Percentiles rank a stretch among this genome's conserved stretches.
phyloP scores from a whole-genome alignment of 2,797 vertebrate genomes.

The Lerista edwardsae region DNA sequence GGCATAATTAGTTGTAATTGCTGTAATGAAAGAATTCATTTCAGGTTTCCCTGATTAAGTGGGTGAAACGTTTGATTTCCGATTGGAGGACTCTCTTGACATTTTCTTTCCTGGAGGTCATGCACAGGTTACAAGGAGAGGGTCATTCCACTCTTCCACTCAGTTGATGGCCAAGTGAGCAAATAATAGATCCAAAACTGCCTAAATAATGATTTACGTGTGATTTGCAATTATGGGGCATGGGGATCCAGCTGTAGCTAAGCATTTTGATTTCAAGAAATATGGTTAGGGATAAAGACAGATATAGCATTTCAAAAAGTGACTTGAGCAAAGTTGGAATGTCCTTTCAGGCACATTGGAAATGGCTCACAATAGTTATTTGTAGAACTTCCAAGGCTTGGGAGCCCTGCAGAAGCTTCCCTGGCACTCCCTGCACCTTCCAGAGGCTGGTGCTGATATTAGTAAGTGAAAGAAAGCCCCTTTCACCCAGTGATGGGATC shows the following conservation, averaged over 20 bases:
- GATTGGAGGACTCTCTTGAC: neutral
- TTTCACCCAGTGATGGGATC: too few relatives aligned
- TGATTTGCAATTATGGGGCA: rapidly evolving
- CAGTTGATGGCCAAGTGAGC: neutral
- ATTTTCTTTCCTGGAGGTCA: neutral
- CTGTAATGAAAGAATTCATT: neutral
- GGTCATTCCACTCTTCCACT: neutral
- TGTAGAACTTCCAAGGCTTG: too few relatives aligned
- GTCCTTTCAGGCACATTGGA: neutral
- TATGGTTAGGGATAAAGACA: neutral
- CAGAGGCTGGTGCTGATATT: too few relatives aligned
- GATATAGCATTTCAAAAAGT: neutral
- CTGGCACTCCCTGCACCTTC: too few relatives aligned
- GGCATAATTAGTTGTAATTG: conserved; percentile 1
- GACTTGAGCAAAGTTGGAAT: neutral
- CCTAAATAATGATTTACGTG: neutral
- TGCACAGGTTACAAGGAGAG: neutral
- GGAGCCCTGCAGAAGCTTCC: too few relatives aligned
- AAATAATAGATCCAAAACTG: neutral
- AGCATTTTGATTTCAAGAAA: neutral
- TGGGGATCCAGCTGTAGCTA: neutral
- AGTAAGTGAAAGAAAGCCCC: too few relatives aligned
- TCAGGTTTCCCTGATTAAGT: neutral
- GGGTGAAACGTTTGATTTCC: neutral
- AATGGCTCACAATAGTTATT: too few relatives aligned